Evolutionary conservation across 2,888 invertebrate species (phyloP), one percentile per base, ranked within the genome.

Genomic region (Keiferia lycopersicella): DNA sequence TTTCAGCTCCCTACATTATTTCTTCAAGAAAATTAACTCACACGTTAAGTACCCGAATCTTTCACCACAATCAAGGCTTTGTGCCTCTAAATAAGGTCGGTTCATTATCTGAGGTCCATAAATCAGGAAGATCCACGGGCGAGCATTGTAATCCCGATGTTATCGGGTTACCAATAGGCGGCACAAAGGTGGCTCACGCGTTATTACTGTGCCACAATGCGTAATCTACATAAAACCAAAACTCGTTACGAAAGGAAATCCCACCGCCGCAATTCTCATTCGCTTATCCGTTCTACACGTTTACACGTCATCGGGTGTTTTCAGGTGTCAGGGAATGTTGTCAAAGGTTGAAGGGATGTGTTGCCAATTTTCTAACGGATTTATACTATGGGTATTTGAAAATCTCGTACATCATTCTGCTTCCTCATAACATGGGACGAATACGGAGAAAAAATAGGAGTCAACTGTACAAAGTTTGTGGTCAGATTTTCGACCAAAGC

Each of bases 171-270:
- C 56, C 62, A 26, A 61, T 61, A 61, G 61, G 12, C 20, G 38
- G 20, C 38, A 50, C 48, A 61, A 61, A 61, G 48, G 61, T 61
- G 45, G 26, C 22, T 45, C 60, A 41, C 59, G 60, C 45, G 51
- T 50, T 61, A 61, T 61, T 61, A 61, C 61, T 10, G 34, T 10
- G 14, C 61, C 61, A 61, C 61, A 61, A 61, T 53, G 59, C 61
- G 63, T 61, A 61, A 64, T 66, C 61, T 66, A 66, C 66, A 67
- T 68, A 69, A 63, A 65, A 67, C 67, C 66, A 63, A 65, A 69
- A 68, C 72, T 70, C 70, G 69, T 72, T 72, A 68, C 68, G n/a
- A 66, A 67, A 67, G 62, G 64, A 65, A 68, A 67, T 66, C 65
- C 60, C 38, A 61, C 22, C 12, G 38, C 60, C 62, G 57, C 62